A percentile compares a stretch with the other conserved stretches of the same genome.
Conservation (phyloP, 2,888 invertebrate genomes). For the Zeuzera pyrina region DNA sequence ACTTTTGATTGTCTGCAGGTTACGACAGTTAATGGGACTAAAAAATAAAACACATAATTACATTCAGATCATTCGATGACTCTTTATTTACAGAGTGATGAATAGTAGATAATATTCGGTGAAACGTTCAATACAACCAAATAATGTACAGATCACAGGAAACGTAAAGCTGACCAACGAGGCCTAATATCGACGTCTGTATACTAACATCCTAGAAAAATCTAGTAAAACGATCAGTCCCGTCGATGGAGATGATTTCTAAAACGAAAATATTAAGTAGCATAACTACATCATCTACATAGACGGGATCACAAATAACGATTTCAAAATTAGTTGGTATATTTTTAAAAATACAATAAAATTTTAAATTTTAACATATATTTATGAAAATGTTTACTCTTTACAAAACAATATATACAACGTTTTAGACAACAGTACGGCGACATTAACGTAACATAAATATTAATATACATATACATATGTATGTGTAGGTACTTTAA, state of each 20-base stretch:
- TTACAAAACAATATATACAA: constrained; percentile 12
- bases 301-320: constrained; percentile 31
- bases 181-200: constrained; percentile 32
- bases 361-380: constrained; percentile 2
- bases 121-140: constrained; percentile 50
- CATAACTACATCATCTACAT: constrained; percentile 19
- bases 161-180: constrained; percentile 44
- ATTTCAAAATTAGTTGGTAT: constrained; percentile 30
- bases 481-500: constrained; percentile 25
- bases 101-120: constrained; percentile 24
- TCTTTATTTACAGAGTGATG: constrained; percentile 68
- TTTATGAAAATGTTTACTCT: constrained; percentile 3
- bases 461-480: background rate
- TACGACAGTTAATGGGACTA: background rate
- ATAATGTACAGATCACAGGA: constrained; percentile 53
- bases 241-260: constrained; percentile 16
- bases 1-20: no score
- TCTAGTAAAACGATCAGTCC: constrained; percentile 17
- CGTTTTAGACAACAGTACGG: constrained; percentile 19
- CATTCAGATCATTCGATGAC: constrained; percentile 70
- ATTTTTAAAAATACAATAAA: constrained; percentile 19
- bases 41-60: constrained; percentile 46
- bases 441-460: constrained; percentile 11
- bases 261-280: constrained; percentile 8
- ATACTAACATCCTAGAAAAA: constrained; percentile 24